Base-by-base conservation (phyloP, 2,888 invertebrate species). In the Iselma pallidipennis region DNA sequence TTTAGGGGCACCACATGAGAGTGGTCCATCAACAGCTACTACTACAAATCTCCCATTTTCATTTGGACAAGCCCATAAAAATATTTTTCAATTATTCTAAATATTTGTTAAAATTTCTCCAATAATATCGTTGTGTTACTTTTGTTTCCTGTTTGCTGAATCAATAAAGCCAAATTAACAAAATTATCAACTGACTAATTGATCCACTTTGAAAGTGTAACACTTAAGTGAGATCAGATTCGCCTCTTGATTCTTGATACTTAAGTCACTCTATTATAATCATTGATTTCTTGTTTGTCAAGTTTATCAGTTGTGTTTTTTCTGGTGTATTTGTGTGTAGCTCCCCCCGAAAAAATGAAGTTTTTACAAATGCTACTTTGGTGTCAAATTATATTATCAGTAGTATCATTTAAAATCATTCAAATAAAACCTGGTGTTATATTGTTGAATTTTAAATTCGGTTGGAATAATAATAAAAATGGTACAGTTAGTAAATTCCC, bases 401-500 rank as follows among this genome's bases (percentile, higher is more conserved):
- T 29, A 5, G 9, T 14, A 25, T n/a, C 55, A 5, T 12, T 55
- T 16, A 23, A 48, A 55, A 7, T 45, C 1, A 23, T 48, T 2
- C 55, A 42, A 55, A 10, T 55, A 37, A 55, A 42, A 37, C 55
- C 55, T n/a, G 45, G 55, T 23, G 14, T 45, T 14, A 2, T 42
- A 6, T 4, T 55, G 12, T 23, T 14, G 9, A 45, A 21, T 50
- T 26, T 28, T 4, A 50, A 50, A 48, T 19, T 48, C 14, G 19
- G 12, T 19, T 48, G 21, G 28, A 45, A 45, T 45, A 45, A 16
- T 19, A 9, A 26, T n/a, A 26, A 56, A 19, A 64, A 64, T 52
- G 68, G 66, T 23, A 72, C 72, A n/a, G 75, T 78, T 3, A 79
- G 74, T 60, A 79, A 87, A 74, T 88, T 91, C 75, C 90, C 91